phyloP scores from a whole-genome alignment of 2,888 invertebrate species.

The Nineta flava region DNA sequence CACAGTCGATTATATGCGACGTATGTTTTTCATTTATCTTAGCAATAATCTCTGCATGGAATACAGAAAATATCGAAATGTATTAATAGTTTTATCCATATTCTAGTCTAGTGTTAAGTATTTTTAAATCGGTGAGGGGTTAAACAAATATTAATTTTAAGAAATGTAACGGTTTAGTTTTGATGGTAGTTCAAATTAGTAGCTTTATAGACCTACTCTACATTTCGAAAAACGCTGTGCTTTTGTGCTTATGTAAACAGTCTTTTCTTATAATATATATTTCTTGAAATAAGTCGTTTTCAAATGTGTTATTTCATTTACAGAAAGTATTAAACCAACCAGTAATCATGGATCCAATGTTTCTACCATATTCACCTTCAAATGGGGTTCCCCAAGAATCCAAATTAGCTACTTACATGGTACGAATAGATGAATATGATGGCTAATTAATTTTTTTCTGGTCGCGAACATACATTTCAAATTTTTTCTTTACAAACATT shows the following conservation, averaged over 20 bases:
- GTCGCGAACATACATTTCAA: background rate
- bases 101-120: background rate
- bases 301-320: background rate
- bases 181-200: too few relatives aligned
- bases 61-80: background rate
- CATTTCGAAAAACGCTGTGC: background rate
- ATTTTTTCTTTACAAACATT: too few relatives aligned
- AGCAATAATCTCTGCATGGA: background rate
- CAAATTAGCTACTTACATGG: conserved; percentile 74
- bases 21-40: background rate
- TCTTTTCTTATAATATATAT: background rate
- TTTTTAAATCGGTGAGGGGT: background rate
- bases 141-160: background rate
- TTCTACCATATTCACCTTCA: conserved; percentile 47
- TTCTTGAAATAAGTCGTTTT: too few relatives aligned
- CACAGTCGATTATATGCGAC: background rate
- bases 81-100: background rate
- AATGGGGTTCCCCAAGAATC: conserved; percentile 71
- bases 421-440: conserved; percentile 21
- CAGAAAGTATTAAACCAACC: conserved; percentile 1
- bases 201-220: too few relatives aligned
- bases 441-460: background rate
- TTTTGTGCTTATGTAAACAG: background rate
- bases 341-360: conserved; percentile 53
- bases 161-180: too few relatives aligned